These are phyloP conservation scores for Plagodis pulveraria DNA, from an alignment of 2,888 invertebrate genomes.

Conservation along the genomic window DNA sequence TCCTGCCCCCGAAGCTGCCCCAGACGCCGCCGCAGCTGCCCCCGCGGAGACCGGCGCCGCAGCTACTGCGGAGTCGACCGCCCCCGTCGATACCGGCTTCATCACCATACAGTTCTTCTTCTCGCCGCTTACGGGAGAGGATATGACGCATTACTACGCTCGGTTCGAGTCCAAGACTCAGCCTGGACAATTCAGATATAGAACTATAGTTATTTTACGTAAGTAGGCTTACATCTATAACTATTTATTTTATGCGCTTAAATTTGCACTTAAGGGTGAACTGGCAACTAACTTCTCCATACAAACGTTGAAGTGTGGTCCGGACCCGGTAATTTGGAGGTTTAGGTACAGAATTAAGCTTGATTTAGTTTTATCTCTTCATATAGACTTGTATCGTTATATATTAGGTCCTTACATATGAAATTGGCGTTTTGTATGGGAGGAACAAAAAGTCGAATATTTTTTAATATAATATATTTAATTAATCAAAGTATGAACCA, in stretches of 20 bases:
- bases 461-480: no score
- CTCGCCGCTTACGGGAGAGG: not conserved
- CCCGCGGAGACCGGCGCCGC: not conserved
- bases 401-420: no score
- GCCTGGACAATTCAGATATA: slow-evolving; percentile 4
- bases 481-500: no score
- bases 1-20: not conserved
- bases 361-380: no score
- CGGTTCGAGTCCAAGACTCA: slow-evolving; percentile 10
- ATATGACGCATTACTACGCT: slow-evolving; percentile 17
- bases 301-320: not conserved
- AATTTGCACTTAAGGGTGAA: not conserved
- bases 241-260: not conserved
- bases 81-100: not conserved
- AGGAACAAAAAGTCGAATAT: no score
- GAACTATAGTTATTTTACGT: slow-evolving; percentile 20
- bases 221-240: slow-evolving; percentile 12
- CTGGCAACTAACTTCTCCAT: not conserved
- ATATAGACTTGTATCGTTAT: no score
- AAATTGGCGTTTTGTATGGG: no score
- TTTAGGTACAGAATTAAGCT: no score
- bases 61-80: not conserved
- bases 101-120: slow-evolving; percentile 14
- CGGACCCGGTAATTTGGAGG: no score
- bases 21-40: not conserved